These are phyloP conservation scores for Oncorhynchus kisutch DNA, from an alignment of 2,113 vertebrate genomes.

Conservation along the genomic window DNA sequence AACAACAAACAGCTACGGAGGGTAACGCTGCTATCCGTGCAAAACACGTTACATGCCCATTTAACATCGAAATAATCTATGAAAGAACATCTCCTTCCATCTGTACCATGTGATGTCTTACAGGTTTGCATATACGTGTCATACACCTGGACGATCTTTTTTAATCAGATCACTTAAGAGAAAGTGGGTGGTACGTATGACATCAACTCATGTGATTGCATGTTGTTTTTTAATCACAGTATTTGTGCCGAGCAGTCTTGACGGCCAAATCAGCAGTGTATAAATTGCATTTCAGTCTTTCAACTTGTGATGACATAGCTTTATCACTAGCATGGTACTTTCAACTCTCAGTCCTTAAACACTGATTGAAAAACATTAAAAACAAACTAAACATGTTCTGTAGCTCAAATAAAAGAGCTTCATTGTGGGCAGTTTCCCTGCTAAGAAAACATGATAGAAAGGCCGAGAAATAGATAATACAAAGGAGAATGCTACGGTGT, in stretches of 20 bases:
- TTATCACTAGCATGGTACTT: neutral
- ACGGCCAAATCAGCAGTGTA: slow-evolving; percentile 21
- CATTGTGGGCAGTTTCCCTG: slow-evolving; percentile 14
- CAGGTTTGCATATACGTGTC: slow-evolving; percentile 59
- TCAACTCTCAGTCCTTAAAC: slow-evolving; percentile 10
- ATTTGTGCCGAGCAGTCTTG: slow-evolving; percentile 22
- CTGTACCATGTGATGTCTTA: slow-evolving; percentile 33
- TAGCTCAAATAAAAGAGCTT: slow-evolving; percentile 48
- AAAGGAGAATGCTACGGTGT: slow-evolving; percentile 57
- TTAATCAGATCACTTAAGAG: slow-evolving; percentile 11
- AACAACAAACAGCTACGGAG: slow-evolving; percentile 67
- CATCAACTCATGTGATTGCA: slow-evolving; percentile 37
- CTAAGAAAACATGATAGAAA: slow-evolving; percentile 34
- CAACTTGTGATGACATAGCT: neutral
- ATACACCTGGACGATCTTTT: neutral
- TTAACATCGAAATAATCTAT: slow-evolving; percentile 54
- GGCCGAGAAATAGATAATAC: slow-evolving; percentile 38
- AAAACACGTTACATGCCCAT: slow-evolving; percentile 71
- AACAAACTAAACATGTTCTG: slow-evolving; percentile 8
- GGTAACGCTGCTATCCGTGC: slow-evolving; percentile 78
- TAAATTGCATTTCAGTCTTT: slow-evolving; percentile 17
- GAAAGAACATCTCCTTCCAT: slow-evolving; percentile 35
- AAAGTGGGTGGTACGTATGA: slow-evolving; percentile 28
- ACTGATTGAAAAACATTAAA: slow-evolving; percentile 29
- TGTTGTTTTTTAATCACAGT: slow-evolving; percentile 52